These are phyloP conservation scores for Acanthoscelides obtectus DNA, from an alignment of 2,888 invertebrate genomes.

Conservation along the genomic window DNA sequence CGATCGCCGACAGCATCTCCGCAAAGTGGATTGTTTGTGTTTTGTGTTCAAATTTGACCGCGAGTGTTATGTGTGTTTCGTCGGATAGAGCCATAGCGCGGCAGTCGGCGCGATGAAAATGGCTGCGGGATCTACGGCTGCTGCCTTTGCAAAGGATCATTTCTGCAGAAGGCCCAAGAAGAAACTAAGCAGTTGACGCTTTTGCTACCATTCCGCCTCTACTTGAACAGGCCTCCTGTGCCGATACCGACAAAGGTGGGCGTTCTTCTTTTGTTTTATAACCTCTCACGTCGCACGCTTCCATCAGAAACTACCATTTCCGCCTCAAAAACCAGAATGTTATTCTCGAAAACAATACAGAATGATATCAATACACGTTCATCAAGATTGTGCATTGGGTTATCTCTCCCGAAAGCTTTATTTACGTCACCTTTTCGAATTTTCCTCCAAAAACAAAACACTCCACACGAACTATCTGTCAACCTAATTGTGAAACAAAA, in stretches of 20 bases:
- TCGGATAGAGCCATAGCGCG: constrained; percentile 36
- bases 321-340: neutral
- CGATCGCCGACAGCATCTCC: neutral
- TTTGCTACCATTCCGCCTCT: constrained; percentile 42
- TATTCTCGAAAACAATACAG: neutral
- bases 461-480: too few species aligned
- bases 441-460: too few species aligned
- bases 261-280: constrained; percentile 18
- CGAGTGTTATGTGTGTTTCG: constrained; percentile 45
- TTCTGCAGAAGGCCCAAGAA: constrained; percentile 52
- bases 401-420: too few species aligned
- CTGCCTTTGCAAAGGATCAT: constrained; percentile 45
- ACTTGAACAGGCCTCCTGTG: constrained; percentile 39
- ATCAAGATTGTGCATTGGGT: too few species aligned
- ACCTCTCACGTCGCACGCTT: neutral
- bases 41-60: constrained; percentile 42
- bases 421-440: too few species aligned
- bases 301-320: neutral
- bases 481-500: too few species aligned
- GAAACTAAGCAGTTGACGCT: constrained; percentile 56
- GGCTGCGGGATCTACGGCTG: constrained; percentile 41
- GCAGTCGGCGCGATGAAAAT: constrained; percentile 48
- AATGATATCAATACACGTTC: too few species aligned
- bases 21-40: constrained; percentile 32
- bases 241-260: constrained; percentile 46